Base-by-base conservation (phyloP, 2,888 invertebrate species). In the Pseudoips prasinana region DNA sequence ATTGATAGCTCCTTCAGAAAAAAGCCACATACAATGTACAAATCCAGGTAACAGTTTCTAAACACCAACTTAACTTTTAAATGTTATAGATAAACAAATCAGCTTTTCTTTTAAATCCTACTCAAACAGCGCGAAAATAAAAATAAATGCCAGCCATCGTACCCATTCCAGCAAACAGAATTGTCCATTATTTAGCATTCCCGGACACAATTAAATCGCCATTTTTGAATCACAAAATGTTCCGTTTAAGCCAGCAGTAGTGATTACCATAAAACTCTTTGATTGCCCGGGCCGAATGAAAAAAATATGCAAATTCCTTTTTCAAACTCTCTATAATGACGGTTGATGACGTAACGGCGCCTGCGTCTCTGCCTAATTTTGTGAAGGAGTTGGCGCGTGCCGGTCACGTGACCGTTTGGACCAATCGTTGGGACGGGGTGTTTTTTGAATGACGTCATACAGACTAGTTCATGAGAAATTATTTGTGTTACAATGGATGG, bases 351-450 rank as follows among this genome's bases (percentile, higher is more conserved):
- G 44, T 35, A 25, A 39, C 29, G 30, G 33, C 25, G 22, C 10
- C 20, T 39, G 28, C 29, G 45, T 40, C 44, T 46, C 44, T 10
- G 41, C 39, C 55, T 52, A 52, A 49, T 55, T 55, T 49, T 17
- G 35, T 31, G 33, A 55, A 52, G 42, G 49, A 55, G 54, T 55
- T 44, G 55, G 14, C 55, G 52, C 52, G 55, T 30, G 52, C 38
- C 44, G 33, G 46, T 25, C 55, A 55, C 55, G 55, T 55, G 55
- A 44, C 52, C 49, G 49, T 44, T 55, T 55, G 39, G 44, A 44
- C 55, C 55, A 52, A 46, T 55, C 29, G 39, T n/a, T n/a, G n/a
- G n/a, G n/a, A n/a, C 31, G 28, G 43, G 19, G 14, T 35, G 34
- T 46, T 55, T 43, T 52, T 51, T 33, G 42, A 8, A 23, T 55